Evolutionary conservation across 2,113 vertebrate genomes (phyloP).

Genomic region (Laterallus jamaicensis): DNA sequence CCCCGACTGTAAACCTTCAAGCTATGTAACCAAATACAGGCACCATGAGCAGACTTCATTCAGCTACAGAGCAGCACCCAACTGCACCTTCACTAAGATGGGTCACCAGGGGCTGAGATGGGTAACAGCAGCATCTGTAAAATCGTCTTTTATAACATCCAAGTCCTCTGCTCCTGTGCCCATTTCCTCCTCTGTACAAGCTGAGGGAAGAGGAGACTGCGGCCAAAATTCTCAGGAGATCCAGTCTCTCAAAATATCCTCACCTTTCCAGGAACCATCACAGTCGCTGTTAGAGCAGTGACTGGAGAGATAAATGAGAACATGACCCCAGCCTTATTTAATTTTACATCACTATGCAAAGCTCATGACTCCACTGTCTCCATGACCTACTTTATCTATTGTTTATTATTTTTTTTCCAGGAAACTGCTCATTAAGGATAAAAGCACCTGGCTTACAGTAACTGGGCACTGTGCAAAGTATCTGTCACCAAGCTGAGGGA

Average conservation of each 20-base stretch:
- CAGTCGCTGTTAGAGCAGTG: not conserved
- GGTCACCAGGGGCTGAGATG: fast-evolving
- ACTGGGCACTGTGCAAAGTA: constrained; percentile 60
- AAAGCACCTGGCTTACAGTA: constrained; percentile 80
- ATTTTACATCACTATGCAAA: constrained; percentile 53
- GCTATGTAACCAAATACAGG: not conserved
- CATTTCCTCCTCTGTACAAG: not conserved
- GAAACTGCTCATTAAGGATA: constrained; percentile 75
- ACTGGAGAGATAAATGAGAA: constrained; percentile 1
- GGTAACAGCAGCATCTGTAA: not conserved
- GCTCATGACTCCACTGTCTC: constrained; percentile 42
- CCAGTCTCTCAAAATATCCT: not conserved
- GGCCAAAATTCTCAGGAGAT: not conserved
- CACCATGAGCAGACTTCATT: no score
- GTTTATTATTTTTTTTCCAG: constrained; percentile 74
- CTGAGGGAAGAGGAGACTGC: not conserved
- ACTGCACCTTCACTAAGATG: not conserved
- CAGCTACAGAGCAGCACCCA: not conserved
- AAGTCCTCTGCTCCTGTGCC: not conserved
- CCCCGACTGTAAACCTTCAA: not conserved
- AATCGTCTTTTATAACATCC: not conserved
- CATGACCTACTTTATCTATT: constrained; percentile 58
- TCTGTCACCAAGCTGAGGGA: constrained; percentile 36
- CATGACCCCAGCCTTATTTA: constrained; percentile 30
- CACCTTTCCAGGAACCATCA: constrained; percentile 39